A percentile compares a stretch with the other conserved stretches of the same genome.
phyloP scores from a whole-genome alignment of 2,888 invertebrate species.

The Lomographa bimaculata region DNA sequence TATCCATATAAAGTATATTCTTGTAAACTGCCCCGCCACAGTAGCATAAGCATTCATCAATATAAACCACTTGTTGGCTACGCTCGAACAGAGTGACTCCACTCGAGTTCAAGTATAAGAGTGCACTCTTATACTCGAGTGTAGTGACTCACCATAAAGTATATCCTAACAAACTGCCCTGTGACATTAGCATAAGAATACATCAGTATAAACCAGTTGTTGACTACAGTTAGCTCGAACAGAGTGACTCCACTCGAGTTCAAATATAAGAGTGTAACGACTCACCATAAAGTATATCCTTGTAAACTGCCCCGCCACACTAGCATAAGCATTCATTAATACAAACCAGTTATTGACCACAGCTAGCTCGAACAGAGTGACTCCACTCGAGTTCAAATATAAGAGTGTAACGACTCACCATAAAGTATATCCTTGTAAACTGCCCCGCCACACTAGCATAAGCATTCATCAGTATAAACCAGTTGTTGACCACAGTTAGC shows the following conservation, averaged over 20 bases:
- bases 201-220: slow-evolving; percentile 97
- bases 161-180: slow-evolving; percentile 89
- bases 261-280: too few relatives aligned
- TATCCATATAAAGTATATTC: slow-evolving; percentile 96
- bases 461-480: slow-evolving; percentile 96
- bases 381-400: slow-evolving; percentile 89
- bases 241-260: slow-evolving; percentile 92
- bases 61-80: slow-evolving; percentile 96
- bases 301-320: slow-evolving; percentile 87
- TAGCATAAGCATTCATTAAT: slow-evolving; percentile 93
- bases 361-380: slow-evolving; percentile 94
- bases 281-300: slow-evolving; percentile 95
- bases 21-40: slow-evolving; percentile 87
- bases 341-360: slow-evolving; percentile 97
- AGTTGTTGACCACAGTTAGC: slow-evolving; percentile 95
- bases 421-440: slow-evolving; percentile 92
- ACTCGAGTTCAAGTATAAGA: too few relatives aligned
- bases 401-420: slow-evolving; percentile 85
- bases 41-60: slow-evolving; percentile 94
- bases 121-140: too few relatives aligned
- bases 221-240: slow-evolving; percentile 95
- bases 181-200: slow-evolving; percentile 90
- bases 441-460: slow-evolving; percentile 88
- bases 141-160: too few relatives aligned
- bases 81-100: slow-evolving; percentile 94